Conservation (phyloP, 2,797 vertebrate species). For the Falco berigora region DNA sequence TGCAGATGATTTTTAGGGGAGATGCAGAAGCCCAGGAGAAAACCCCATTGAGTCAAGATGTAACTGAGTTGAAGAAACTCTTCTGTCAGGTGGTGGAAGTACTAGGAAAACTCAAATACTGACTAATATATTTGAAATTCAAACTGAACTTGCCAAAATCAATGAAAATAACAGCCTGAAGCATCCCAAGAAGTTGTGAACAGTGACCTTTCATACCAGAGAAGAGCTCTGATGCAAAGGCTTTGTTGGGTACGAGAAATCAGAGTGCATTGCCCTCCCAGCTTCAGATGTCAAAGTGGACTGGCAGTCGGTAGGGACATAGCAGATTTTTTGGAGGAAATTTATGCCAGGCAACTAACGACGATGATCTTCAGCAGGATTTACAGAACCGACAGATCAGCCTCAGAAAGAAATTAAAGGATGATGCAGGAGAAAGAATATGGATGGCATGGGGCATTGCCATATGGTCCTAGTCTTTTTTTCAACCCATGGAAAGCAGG, state of each 20-base stretch:
- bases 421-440: not conserved
- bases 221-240: not conserved
- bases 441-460: not conserved
- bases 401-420: not conserved
- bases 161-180: not conserved
- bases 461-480: not conserved
- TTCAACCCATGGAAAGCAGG: not conserved
- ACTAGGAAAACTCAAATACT: not conserved
- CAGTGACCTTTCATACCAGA: not conserved
- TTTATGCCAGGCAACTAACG: not conserved
- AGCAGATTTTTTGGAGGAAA: not conserved
- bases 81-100: not conserved
- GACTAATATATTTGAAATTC: not conserved
- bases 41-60: not conserved
- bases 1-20: not conserved
- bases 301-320: not conserved
- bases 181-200: not conserved
- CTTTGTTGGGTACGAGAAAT: not conserved
- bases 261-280: not conserved
- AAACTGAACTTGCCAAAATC: not conserved
- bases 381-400: not conserved
- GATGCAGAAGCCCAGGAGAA: not conserved
- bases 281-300: not conserved
- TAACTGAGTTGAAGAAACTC: not conserved
- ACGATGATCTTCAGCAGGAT: not conserved